phyloP scores from a whole-genome alignment of 1,140 invertebrate genomes.

The Gerris buenoi region DNA sequence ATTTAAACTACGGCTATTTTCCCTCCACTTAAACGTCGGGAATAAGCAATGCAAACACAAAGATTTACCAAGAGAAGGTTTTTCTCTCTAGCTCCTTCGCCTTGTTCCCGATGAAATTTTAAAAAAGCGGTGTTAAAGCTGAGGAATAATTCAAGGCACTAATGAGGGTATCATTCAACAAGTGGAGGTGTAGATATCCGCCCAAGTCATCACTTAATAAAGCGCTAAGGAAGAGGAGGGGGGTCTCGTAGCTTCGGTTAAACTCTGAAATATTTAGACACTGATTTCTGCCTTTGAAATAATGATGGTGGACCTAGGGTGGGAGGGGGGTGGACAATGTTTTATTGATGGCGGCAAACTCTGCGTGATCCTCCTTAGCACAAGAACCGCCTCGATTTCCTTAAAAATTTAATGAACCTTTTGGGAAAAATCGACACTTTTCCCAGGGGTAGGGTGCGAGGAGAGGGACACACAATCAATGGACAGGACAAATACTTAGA shows the following conservation, averaged over 20 bases:
- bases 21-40: too few relatives aligned
- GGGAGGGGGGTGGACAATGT: not conserved
- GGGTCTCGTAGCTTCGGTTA: not conserved
- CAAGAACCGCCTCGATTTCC: not conserved
- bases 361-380: not conserved
- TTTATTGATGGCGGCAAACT: not conserved
- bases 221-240: not conserved
- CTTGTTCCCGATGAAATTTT: not conserved
- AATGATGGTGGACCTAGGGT: not conserved
- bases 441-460: too few relatives aligned
- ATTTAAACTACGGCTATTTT: too few relatives aligned
- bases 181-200: not conserved
- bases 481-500: too few relatives aligned
- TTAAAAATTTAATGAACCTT: not conserved
- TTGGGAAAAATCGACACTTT: not conserved
- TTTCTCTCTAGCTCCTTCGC: too few relatives aligned
- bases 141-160: not conserved
- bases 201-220: not conserved
- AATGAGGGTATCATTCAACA: not conserved
- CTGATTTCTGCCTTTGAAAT: not conserved
- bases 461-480: too few relatives aligned
- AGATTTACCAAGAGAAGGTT: too few relatives aligned
- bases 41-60: too few relatives aligned
- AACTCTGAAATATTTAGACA: not conserved
- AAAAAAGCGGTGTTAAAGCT: not conserved